Conservation (phyloP, 1,140 invertebrate genomes). For the Drosophila sechellia region DNA sequence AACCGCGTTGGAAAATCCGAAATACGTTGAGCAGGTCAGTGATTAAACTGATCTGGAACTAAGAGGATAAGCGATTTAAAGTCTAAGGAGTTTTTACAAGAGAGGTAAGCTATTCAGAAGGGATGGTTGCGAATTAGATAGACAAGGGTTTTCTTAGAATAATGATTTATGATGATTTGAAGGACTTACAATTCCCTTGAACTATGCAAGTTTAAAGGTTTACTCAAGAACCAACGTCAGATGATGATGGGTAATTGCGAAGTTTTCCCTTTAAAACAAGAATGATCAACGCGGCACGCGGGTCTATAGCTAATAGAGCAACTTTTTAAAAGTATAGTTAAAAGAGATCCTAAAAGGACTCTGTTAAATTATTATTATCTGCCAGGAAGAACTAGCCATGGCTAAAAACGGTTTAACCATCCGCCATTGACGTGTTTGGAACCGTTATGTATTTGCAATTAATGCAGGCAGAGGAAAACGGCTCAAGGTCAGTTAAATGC, state of each 20-base stretch:
- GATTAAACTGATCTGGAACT: neutral
- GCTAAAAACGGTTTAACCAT: constrained; percentile 20
- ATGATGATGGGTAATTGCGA: too few species aligned
- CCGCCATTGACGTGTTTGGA: constrained; percentile 32
- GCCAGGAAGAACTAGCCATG: constrained; percentile 31
- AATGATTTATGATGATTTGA: too few species aligned
- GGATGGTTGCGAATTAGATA: too few species aligned
- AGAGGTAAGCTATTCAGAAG: constrained; percentile 21
- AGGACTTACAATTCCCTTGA: too few species aligned
- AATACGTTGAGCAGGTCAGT: constrained; percentile 58
- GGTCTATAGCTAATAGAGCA: too few species aligned
- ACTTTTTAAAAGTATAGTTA: too few species aligned
- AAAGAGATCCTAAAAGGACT: neutral
- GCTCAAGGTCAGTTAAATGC: constrained; percentile 73
- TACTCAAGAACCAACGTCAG: neutral
- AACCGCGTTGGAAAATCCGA: constrained; percentile 31
- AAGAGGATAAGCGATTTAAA: neutral
- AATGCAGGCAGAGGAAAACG: constrained; percentile 56
- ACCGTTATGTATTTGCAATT: constrained; percentile 61
- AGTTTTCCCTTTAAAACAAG: too few species aligned
- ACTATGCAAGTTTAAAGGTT: neutral
- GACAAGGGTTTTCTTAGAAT: too few species aligned
- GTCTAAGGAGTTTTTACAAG: neutral
- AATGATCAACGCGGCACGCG: too few species aligned
- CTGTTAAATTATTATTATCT: too few species aligned